These are phyloP conservation scores for Trissoscelio sp. DNA, from an alignment of 2,888 invertebrate species.

Conservation along the genomic window DNA sequence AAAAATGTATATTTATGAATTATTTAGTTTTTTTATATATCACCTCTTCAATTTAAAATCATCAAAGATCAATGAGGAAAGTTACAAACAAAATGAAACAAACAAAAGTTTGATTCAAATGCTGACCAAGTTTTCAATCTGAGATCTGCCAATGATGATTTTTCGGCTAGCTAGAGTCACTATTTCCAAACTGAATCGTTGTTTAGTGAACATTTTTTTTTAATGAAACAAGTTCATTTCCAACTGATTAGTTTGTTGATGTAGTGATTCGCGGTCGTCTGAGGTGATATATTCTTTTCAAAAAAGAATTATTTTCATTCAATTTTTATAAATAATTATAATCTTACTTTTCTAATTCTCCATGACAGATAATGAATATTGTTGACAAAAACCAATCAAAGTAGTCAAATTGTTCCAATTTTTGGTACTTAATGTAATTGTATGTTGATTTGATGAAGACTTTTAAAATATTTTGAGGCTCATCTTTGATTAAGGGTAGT, in stretches of 20 bases:
- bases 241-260: constrained; percentile 1
- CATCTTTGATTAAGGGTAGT: constrained; percentile 66
- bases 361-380: constrained; percentile 79
- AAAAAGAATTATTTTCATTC: no score
- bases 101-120: constrained; percentile 57
- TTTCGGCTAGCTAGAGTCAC: constrained; percentile 79
- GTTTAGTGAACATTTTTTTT: constrained; percentile 30
- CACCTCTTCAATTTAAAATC: background rate
- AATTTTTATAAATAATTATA: no score
- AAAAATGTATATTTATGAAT: constrained; percentile 25
- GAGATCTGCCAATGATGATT: constrained; percentile 82
- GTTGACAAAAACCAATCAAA: constrained; percentile 82
- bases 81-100: constrained; percentile 68
- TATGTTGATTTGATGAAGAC: constrained; percentile 77
- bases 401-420: constrained; percentile 74
- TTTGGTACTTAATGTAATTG: constrained; percentile 77
- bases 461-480: constrained; percentile 75
- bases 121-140: constrained; percentile 82
- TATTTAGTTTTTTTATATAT: background rate
- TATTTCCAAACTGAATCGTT: constrained; percentile 34
- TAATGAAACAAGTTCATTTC: background rate
- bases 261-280: constrained; percentile 79
- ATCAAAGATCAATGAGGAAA: constrained; percentile 79
- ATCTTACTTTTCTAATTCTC: constrained; percentile 77
- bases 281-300: constrained; percentile 72